Evolutionary conservation across 2,797 vertebrate genomes (phyloP).

Genomic region (Leptoclinus maculatus): DNA sequence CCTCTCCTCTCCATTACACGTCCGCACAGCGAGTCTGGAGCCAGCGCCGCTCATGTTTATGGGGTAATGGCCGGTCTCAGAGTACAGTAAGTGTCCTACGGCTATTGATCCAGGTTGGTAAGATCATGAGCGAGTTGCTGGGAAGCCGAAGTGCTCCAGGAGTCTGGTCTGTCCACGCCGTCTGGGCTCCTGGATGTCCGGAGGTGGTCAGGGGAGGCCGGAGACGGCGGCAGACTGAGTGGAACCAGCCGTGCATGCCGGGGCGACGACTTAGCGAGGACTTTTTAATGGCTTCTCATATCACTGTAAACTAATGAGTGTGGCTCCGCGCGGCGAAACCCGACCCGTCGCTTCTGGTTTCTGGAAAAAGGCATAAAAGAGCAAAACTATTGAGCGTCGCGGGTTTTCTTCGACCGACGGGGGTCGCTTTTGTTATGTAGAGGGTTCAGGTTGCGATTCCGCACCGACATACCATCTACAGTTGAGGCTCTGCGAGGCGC

Average conservation of each 20-base stretch:
- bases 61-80: conserved; percentile 69
- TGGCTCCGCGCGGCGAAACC: conserved; percentile 65
- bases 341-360: conserved; percentile 53
- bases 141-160: conserved; percentile 66
- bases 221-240: conserved; percentile 78
- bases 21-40: conserved; percentile 55
- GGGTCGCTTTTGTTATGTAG: conserved; percentile 27
- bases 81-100: conserved; percentile 71
- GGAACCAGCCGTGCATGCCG: conserved; percentile 75
- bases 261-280: conserved; percentile 57
- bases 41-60: conserved; percentile 68
- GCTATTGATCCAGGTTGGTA: conserved; percentile 77
- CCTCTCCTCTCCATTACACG: conserved; percentile 60
- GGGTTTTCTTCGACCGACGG: conserved; percentile 30
- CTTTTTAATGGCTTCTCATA: conserved; percentile 81
- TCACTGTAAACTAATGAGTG: conserved; percentile 74
- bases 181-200: conserved; percentile 78
- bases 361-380: conserved; percentile 53
- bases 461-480: conserved; percentile 25
- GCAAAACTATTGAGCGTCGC: conserved; percentile 31
- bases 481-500: conserved; percentile 24
- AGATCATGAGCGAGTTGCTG: conserved; percentile 67
- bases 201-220: conserved; percentile 69
- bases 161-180: conserved; percentile 63
- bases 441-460: conserved; percentile 46